Conservation (phyloP, 2,888 invertebrate genomes). For the Cerastoderma edule region DNA sequence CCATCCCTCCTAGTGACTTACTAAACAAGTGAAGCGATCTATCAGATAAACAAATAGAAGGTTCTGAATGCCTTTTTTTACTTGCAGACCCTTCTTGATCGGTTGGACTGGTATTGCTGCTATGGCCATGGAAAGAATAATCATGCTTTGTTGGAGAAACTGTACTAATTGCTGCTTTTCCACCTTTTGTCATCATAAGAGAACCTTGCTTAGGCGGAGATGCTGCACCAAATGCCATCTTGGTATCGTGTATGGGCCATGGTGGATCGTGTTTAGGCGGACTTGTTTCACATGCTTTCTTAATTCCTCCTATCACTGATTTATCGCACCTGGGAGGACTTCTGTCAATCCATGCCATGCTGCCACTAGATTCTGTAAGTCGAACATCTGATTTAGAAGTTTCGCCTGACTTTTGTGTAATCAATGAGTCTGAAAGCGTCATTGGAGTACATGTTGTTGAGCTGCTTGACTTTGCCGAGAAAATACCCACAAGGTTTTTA, state of each 20-base stretch:
- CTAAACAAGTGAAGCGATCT: constrained; percentile 39
- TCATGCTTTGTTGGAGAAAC: too few species aligned
- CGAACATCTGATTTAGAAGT: background rate
- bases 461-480: constrained; percentile 4
- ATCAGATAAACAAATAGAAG: constrained; percentile 39
- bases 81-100: background rate
- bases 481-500: constrained; percentile 8
- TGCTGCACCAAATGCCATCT: too few species aligned
- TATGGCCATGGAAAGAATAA: too few species aligned
- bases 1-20: constrained; percentile 33
- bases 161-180: too few species aligned
- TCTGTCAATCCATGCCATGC: background rate
- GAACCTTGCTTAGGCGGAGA: too few species aligned
- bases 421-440: too few species aligned
- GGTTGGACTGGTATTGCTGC: background rate
- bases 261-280: constrained; percentile 3
- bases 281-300: too few species aligned
- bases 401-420: too few species aligned
- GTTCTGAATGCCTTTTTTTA: constrained; percentile 56
- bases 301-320: too few species aligned
- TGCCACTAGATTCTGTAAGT: background rate
- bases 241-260: background rate
- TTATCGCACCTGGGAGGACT: constrained; percentile 1
- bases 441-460: background rate
- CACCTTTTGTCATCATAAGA: too few species aligned